A percentile compares a stretch with the other conserved stretches of the same genome.
phyloP scores from a whole-genome alignment of 2,888 invertebrate species.

The Anticlea derivata region DNA sequence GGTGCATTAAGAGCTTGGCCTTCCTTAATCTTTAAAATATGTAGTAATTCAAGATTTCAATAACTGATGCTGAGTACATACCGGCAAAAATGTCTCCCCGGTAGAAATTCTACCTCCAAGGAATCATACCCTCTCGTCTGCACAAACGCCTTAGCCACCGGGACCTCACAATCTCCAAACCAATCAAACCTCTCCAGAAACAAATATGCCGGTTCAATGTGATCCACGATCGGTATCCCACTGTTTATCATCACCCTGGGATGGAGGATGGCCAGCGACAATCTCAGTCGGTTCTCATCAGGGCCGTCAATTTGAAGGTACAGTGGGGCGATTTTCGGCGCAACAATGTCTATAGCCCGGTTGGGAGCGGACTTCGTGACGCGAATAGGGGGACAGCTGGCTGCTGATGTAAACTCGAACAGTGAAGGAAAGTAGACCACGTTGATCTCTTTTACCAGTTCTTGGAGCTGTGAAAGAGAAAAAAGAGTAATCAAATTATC shows the following conservation, averaged over 20 bases:
- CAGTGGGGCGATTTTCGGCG: conserved; percentile 60
- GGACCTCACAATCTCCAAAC: conserved; percentile 59
- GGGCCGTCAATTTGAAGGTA: conserved; percentile 72
- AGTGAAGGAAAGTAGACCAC: conserved; percentile 62
- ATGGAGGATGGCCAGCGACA: conserved; percentile 59
- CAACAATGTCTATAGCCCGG: conserved; percentile 52
- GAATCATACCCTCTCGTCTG: conserved; percentile 59
- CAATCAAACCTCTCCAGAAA: conserved; percentile 68
- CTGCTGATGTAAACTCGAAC: conserved; percentile 58
- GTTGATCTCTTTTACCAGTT: conserved; percentile 39
- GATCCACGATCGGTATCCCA: conserved; percentile 52
- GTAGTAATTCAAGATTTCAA: too few species aligned
- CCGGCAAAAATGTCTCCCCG: conserved; percentile 75
- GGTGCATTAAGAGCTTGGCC: too few species aligned
- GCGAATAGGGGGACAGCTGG: conserved; percentile 52
- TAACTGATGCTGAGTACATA: conserved; percentile 27
- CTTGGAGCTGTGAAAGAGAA: conserved; percentile 48
- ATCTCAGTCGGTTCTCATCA: conserved; percentile 51
- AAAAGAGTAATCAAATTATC: too few species aligned
- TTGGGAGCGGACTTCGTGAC: conserved; percentile 46
- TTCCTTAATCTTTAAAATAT: too few species aligned
- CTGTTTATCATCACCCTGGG: conserved; percentile 62
- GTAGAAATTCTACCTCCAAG: conserved; percentile 55
- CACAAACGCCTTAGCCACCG: conserved; percentile 54
- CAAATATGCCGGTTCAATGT: conserved; percentile 63